Conservation (phyloP, 2,797 vertebrate species). For the Premnoplex brunnescens region DNA sequence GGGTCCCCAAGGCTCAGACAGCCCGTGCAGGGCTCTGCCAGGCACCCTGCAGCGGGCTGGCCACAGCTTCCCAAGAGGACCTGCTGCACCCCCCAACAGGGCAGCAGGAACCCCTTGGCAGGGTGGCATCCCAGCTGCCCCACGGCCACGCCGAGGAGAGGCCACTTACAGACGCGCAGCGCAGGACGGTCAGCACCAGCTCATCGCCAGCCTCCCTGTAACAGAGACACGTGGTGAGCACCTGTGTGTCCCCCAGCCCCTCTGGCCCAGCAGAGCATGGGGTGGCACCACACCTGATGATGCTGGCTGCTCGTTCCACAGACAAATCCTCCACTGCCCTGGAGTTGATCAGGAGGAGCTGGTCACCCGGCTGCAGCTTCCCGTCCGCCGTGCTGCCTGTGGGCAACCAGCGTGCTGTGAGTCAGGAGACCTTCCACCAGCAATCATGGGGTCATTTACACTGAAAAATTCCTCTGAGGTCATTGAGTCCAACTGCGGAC, state of each 20-base stretch:
- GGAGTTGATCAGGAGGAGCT: constrained; percentile 89
- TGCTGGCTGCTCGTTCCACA: constrained; percentile 82
- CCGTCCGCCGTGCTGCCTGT: constrained; percentile 78
- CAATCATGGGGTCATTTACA: fast-evolving
- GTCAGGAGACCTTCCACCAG: fast-evolving
- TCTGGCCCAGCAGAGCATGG: fast-evolving
- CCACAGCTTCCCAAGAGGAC: neutral
- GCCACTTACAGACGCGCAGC: constrained; percentile 81
- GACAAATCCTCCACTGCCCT: constrained; percentile 81
- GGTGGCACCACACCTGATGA: constrained; percentile 83
- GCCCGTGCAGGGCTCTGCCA: fast-evolving
- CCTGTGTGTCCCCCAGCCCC: fast-evolving
- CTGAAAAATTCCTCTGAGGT: neutral
- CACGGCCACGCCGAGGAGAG: fast-evolving
- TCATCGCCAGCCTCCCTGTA: constrained; percentile 86
- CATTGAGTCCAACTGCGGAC: fast-evolving
- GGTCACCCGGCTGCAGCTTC: constrained; percentile 88
- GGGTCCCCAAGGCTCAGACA: neutral
- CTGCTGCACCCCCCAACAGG: neutral
- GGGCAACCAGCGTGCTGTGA: neutral
- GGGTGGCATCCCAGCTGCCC: neutral
- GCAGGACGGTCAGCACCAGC: constrained; percentile 87
- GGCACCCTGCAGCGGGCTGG: no score
- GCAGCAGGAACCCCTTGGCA: neutral
- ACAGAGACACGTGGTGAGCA: constrained; percentile 20